Percentiles rank a stretch among this genome's conserved stretches.
Evolutionary conservation across 1,140 invertebrate genomes (phyloP).

Genomic region (Reticulitermes speratus): DNA sequence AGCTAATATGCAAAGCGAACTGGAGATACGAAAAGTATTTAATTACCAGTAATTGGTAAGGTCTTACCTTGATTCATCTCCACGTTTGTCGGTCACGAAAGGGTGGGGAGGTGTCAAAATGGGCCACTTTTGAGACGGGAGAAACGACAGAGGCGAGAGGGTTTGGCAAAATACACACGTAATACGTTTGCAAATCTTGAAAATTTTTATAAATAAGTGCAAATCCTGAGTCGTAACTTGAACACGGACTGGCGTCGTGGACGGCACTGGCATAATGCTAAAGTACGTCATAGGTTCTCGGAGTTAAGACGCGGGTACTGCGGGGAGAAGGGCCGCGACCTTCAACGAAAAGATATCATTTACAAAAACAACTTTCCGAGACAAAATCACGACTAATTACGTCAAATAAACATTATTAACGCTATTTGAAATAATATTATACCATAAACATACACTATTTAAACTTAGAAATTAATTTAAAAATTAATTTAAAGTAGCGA

Average conservation of each 20-base stretch:
- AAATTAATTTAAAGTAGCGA: constrained; percentile 23
- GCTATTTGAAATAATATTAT: background rate
- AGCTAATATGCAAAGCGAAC: background rate
- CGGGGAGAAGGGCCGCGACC: background rate
- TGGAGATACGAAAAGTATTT: background rate
- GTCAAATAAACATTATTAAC: background rate
- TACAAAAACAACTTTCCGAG: background rate
- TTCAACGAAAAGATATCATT: background rate
- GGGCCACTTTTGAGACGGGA: background rate
- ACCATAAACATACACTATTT: constrained; percentile 6
- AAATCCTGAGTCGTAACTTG: background rate
- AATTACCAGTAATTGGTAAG: background rate
- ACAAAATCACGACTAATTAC: background rate
- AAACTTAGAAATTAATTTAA: background rate
- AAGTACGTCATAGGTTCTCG: background rate
- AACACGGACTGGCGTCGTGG: background rate
- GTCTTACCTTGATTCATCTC: background rate
- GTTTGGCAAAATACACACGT: too few relatives aligned
- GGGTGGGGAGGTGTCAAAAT: background rate
- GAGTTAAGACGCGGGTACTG: background rate
- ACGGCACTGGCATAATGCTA: background rate
- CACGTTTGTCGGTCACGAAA: background rate
- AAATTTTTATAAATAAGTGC: background rate
- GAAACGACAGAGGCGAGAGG: too few relatives aligned
- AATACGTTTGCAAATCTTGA: background rate